These are phyloP conservation scores for Archips crataeganus DNA, from an alignment of 2,888 invertebrate genomes.

Conservation along the genomic window DNA sequence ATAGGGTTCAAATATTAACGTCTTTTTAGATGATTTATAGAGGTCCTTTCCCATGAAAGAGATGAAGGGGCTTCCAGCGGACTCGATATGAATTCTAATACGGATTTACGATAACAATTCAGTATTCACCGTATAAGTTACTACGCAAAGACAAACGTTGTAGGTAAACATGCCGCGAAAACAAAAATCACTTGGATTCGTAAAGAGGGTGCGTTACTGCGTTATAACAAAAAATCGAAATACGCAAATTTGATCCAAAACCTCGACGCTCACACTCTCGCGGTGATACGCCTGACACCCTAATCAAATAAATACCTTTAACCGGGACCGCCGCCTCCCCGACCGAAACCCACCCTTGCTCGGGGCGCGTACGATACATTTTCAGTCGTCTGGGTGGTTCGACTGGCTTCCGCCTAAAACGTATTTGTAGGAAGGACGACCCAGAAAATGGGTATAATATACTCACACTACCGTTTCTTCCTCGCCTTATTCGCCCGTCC, in stretches of 20 bases:
- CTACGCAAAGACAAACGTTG: constrained; percentile 21
- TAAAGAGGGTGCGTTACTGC: constrained; percentile 55
- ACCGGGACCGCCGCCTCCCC: constrained; percentile 62
- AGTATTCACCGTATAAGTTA: constrained; percentile 24
- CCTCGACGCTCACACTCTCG: constrained; percentile 81
- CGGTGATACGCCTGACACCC: constrained; percentile 85
- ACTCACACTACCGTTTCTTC: constrained; percentile 82
- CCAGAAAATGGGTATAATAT: constrained; percentile 86
- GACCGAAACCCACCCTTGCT: constrained; percentile 55
- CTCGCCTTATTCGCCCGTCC: constrained; percentile 82
- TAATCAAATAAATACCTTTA: constrained; percentile 86
- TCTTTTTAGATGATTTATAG: constrained; percentile 76
- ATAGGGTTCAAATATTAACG: constrained; percentile 71
- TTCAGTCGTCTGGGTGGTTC: constrained; percentile 55
- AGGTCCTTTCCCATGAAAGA: constrained; percentile 72
- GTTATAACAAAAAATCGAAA: constrained; percentile 76
- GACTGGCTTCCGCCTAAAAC: constrained; percentile 85
- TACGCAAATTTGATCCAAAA: constrained; percentile 84
- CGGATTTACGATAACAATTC: constrained; percentile 59
- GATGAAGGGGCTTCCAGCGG: constrained; percentile 70
- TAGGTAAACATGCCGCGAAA: constrained; percentile 43
- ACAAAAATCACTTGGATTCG: constrained; percentile 66
- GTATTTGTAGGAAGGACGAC: constrained; percentile 86
- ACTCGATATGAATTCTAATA: constrained; percentile 79
- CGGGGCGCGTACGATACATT: constrained; percentile 56